Evolutionary conservation across 2,113 vertebrate species (phyloP).

Genomic region (Cryptomyrus ogoouensis): DNA sequence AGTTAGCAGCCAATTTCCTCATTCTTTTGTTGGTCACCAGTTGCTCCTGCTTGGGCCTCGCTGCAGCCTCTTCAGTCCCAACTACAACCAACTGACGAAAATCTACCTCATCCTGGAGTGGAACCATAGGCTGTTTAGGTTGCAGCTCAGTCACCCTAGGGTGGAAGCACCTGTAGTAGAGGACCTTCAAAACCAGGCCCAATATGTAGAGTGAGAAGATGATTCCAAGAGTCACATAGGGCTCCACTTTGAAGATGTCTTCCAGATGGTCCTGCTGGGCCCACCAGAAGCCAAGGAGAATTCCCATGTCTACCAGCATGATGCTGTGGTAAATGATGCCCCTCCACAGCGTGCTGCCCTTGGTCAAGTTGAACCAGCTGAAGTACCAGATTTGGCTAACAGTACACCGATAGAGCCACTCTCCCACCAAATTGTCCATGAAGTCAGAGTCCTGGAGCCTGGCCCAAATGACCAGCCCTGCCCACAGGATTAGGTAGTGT

Average conservation of each 20-base stretch:
- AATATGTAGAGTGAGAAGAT: constrained; percentile 45
- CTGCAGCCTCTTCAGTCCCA: neutral
- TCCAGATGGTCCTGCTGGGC: constrained; percentile 26
- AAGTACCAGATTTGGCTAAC: constrained; percentile 80
- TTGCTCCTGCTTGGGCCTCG: neutral
- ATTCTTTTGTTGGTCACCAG: constrained; percentile 11
- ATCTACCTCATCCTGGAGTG: neutral
- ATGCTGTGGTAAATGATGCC: constrained; percentile 64
- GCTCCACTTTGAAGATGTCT: constrained; percentile 35
- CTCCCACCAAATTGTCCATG: constrained; percentile 53
- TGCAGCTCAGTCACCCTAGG: constrained; percentile 35
- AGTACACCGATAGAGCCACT: constrained; percentile 65
- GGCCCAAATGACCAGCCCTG: constrained; percentile 61
- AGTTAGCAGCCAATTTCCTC: constrained; percentile 6
- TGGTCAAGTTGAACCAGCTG: constrained; percentile 70
- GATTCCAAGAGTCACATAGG: accelerated
- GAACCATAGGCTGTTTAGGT: neutral
- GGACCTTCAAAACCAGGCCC: constrained; percentile 50
- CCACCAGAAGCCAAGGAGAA: constrained; percentile 62
- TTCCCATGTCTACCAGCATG: constrained; percentile 56
- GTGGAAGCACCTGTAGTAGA: constrained; percentile 64
- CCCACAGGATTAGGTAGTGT: constrained; percentile 68
- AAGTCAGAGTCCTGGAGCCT: constrained; percentile 60
- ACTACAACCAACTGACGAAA: neutral
- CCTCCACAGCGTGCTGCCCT: constrained; percentile 50